phyloP scores from a whole-genome alignment of 2,113 vertebrate genomes.

The Pseudorasbora parva region DNA sequence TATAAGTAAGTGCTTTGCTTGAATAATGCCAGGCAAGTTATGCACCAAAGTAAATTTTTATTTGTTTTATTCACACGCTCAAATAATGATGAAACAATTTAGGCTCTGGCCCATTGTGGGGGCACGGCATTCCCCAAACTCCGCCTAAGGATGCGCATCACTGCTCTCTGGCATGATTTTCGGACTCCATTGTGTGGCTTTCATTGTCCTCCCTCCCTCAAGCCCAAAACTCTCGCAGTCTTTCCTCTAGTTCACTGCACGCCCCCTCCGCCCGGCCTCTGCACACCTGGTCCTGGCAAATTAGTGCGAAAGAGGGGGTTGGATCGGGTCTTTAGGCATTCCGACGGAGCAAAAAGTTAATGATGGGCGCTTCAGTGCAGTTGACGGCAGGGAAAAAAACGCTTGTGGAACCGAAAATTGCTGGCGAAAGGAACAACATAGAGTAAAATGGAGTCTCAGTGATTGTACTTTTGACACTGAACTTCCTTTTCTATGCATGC shows the following conservation, averaged over 20 bases:
- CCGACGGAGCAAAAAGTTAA: slow-evolving; percentile 81
- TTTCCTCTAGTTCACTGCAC: slow-evolving; percentile 45
- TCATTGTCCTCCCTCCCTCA: slow-evolving; percentile 51
- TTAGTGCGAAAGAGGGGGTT: slow-evolving; percentile 64
- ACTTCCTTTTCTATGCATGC: neutral
- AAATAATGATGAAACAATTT: slow-evolving; percentile 7
- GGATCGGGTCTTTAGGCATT: slow-evolving; percentile 71
- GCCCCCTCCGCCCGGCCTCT: slow-evolving; percentile 54
- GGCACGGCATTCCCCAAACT: neutral
- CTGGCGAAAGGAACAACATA: slow-evolving; percentile 60
- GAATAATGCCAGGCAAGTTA: neutral
- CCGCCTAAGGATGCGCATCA: slow-evolving; percentile 32
- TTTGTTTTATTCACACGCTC: neutral
- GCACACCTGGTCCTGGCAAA: slow-evolving; percentile 80
- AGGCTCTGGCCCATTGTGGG: neutral
- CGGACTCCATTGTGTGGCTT: slow-evolving; percentile 39
- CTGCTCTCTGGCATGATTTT: slow-evolving; percentile 45
- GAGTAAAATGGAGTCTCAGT: too few relatives aligned
- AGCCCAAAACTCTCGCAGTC: slow-evolving; percentile 40
- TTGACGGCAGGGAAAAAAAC: neutral
- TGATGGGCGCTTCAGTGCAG: slow-evolving; percentile 70
- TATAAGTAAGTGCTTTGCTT: neutral
- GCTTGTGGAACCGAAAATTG: slow-evolving; percentile 62
- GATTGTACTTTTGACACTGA: neutral
- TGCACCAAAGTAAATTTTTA: neutral